Percentiles rank a stretch among this genome's conserved stretches.
These are phyloP conservation scores for Syndactyla subalaris DNA, from an alignment of 2,797 vertebrate genomes.

Conservation along the genomic window DNA sequence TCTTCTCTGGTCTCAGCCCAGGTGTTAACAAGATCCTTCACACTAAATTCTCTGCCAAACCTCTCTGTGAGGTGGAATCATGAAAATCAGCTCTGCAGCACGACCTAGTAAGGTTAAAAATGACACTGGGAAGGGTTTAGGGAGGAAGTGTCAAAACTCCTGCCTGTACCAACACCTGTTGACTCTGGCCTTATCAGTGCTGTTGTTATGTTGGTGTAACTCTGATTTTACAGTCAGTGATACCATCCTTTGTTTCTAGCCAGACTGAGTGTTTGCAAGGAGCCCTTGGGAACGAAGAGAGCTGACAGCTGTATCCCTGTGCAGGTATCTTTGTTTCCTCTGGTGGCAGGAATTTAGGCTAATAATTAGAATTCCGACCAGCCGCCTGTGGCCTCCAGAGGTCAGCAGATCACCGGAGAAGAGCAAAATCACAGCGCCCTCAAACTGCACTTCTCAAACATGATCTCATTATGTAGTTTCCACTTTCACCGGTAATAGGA, in stretches of 20 bases:
- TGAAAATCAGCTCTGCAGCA: neutral
- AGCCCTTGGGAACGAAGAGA: neutral
- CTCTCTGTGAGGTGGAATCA: neutral
- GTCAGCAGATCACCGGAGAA: conserved; percentile 34
- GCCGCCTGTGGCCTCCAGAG: conserved; percentile 44
- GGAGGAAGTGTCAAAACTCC: neutral
- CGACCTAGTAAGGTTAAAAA: neutral
- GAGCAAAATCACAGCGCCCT: neutral
- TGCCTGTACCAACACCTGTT: neutral
- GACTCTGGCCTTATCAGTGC: neutral
- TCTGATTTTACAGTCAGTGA: neutral
- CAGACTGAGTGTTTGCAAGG: neutral
- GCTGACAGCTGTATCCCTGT: neutral
- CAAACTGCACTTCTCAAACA: neutral
- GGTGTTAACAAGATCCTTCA: neutral
- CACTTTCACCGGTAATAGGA: neutral
- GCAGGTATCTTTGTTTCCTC: neutral
- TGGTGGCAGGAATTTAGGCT: neutral
- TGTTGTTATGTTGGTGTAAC: neutral
- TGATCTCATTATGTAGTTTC: neutral
- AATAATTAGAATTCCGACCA: neutral
- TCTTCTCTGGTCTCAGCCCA: neutral
- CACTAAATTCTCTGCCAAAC: neutral
- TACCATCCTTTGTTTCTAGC: neutral
- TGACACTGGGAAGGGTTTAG: neutral